A percentile compares a stretch with the other conserved stretches of the same genome.
Conservation (phyloP, 2,888 invertebrate genomes). For the Lysandra coridon region DNA sequence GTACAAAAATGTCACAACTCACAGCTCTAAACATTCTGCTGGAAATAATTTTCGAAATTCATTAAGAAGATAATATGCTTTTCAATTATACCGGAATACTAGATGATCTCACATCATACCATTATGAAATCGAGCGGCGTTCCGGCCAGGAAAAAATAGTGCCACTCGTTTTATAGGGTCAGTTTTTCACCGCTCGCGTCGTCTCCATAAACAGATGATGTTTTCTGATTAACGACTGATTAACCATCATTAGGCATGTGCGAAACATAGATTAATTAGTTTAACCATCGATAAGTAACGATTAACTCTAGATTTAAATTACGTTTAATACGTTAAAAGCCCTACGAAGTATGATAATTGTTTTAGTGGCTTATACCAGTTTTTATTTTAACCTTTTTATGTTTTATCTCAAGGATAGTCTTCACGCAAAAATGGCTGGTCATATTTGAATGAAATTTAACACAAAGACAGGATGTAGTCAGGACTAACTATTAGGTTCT, state of each 20-base stretch:
- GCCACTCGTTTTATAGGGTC: constrained; percentile 58
- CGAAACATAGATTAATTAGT: constrained; percentile 15
- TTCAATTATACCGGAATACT: background rate
- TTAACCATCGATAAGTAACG: background rate
- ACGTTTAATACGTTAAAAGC: background rate
- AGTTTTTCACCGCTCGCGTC: constrained; percentile 59
- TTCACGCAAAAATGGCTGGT: too few species aligned
- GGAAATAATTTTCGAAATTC: background rate
- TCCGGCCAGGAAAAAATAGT: constrained; percentile 51
- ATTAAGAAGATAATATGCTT: background rate
- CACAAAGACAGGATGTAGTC: too few species aligned
- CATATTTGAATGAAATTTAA: too few species aligned
- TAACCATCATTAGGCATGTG: constrained; percentile 23
- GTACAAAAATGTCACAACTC: too few species aligned
- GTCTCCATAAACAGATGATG: constrained; percentile 57
- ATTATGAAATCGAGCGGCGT: constrained; percentile 32
- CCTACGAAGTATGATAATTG: background rate
- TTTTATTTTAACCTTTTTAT: background rate
- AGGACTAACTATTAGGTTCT: too few species aligned
- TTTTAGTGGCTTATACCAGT: background rate
- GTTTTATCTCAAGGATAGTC: background rate
- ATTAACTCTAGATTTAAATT: background rate
- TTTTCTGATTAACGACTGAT: constrained; percentile 31
- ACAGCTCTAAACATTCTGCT: background rate
- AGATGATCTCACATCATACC: constrained; percentile 17